Evolutionary conservation across 2,888 invertebrate species (phyloP), one percentile per base, ranked within the genome.

Genomic region (Ashinkailepas kermadecensis): DNA sequence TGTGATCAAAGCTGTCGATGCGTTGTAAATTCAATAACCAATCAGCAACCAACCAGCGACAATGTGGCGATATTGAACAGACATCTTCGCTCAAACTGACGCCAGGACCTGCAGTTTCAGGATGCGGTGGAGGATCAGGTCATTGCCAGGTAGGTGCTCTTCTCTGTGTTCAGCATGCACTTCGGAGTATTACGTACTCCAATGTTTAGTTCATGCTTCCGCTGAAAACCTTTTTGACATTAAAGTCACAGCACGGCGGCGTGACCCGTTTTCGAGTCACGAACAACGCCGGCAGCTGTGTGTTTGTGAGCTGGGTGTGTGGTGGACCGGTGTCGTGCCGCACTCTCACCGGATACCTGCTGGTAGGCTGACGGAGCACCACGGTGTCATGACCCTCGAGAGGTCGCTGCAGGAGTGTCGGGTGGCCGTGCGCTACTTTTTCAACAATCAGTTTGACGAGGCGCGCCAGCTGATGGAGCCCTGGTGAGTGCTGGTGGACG

Each of bases 371-470:
- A 25, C 25, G 39, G 70, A 70, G 70, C 70, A 70, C 70, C 70
- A 70, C 25, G 78, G 78, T n/a, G 21, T n/a, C 56, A 83, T 83
- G 82, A 82, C 83, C 81, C 86, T 95, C 84, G 89, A 91, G 67
- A 89, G 91, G 59, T 92, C 95, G 0, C 90, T 96, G 84, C 90
- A 90, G 81, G 95, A 96, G 86, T 92, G 94, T 21, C 92, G 92
- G 86, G 87, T 90, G 81, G 95, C 96, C 0, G 92, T 97, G n/a
- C 91, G 93, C 86, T 92, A 92, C 85, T 98, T 97, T 87, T 95
- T 98, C 87, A 96, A 96, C 87, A 98, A 98, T 87, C 92, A 94
- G 86, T 94, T 97, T 85, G 90, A 91, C 18, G 92, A 94, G 86
- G 97, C 97, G 13, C 78, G 84, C 21, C 80, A 79, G 21, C 81